Conservation (phyloP, 2,797 vertebrate genomes). For the Chrysocyon brachyurus region DNA sequence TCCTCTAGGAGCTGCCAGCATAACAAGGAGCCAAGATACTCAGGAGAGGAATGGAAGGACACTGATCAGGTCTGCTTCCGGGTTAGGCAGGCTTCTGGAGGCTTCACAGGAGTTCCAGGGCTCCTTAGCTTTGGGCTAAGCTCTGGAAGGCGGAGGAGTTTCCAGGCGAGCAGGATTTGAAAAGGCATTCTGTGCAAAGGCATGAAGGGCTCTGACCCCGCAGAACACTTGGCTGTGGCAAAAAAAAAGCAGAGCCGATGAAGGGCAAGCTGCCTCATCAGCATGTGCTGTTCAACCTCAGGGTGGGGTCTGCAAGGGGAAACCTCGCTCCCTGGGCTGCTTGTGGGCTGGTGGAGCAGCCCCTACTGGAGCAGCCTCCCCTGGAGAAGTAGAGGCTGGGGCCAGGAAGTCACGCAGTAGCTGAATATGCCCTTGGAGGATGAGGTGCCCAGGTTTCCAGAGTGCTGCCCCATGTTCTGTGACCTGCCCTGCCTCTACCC, state of each 20-base stretch:
- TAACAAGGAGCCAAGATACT: not conserved
- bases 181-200: not conserved
- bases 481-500: not conserved
- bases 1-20: not conserved
- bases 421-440: not conserved
- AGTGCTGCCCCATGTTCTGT: not conserved
- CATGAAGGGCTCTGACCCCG: not conserved
- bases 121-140: not conserved
- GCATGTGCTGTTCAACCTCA: not conserved
- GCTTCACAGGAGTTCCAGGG: not conserved
- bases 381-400: not conserved
- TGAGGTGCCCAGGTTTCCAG: not conserved
- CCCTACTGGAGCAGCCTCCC: not conserved
- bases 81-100: not conserved
- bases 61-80: not conserved
- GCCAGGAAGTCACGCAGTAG: not conserved
- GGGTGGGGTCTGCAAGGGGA: not conserved
- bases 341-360: not conserved
- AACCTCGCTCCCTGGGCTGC: not conserved
- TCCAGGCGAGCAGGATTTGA: not conserved
- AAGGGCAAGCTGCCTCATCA: not conserved
- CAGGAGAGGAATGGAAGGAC: not conserved
- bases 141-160: not conserved
- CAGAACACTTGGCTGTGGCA: accelerated
- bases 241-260: not conserved